Percentiles rank a stretch among this genome's conserved stretches.
phyloP scores from a whole-genome alignment of 2,888 invertebrate genomes.

The Lycaena phlaeas region DNA sequence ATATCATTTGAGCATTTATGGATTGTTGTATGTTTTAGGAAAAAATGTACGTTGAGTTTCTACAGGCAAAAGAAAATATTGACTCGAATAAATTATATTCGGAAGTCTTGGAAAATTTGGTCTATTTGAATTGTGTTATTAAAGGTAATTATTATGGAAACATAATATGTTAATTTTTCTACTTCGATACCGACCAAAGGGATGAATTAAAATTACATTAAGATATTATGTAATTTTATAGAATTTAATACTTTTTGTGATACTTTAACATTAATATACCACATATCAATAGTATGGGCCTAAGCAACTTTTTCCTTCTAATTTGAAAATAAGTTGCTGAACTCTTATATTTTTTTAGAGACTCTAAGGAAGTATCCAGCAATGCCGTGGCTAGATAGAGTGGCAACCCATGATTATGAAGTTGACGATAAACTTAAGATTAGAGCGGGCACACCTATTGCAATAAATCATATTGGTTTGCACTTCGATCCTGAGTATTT shows the following conservation, averaged over 20 bases:
- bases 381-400: slow-evolving; percentile 41
- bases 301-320: no score
- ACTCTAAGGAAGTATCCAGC: slow-evolving; percentile 34
- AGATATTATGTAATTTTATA: no score
- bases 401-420: slow-evolving; percentile 27
- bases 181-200: no score
- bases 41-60: slow-evolving; percentile 30
- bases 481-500: slow-evolving; percentile 53
- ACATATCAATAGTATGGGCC: no score
- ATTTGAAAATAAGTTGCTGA: no score
- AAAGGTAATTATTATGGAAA: slow-evolving; percentile 28
- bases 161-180: not conserved
- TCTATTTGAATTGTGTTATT: slow-evolving; percentile 30
- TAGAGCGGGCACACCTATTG: slow-evolving; percentile 30
- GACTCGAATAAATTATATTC: slow-evolving; percentile 24
- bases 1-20: not conserved
- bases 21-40: slow-evolving; percentile 23
- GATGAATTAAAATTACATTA: no score
- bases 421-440: slow-evolving; percentile 35
- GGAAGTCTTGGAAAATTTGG: slow-evolving; percentile 20
- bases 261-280: no score
- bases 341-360: no score
- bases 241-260: no score
- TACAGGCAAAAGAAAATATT: slow-evolving; percentile 25
- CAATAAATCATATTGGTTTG: slow-evolving; percentile 29